A percentile compares a stretch with the other conserved stretches of the same genome.
Evolutionary conservation across 1,140 invertebrate species (phyloP).

Genomic region (Campoletis sonorensis): DNA sequence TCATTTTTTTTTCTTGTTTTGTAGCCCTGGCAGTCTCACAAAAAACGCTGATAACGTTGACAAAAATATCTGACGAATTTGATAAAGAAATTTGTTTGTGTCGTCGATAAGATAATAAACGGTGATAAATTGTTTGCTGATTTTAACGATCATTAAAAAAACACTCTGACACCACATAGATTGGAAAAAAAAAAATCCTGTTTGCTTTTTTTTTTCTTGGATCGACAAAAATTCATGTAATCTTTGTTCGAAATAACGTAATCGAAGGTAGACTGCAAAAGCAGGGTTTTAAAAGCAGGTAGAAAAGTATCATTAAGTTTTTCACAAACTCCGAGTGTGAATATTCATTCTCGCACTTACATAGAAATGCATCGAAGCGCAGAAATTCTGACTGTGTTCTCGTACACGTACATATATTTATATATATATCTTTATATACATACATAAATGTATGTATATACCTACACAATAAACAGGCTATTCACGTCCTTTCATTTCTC

Average conservation of each 20-base stretch:
- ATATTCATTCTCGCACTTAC: constrained; percentile 32
- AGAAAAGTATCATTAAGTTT: too few species aligned
- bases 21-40: neutral
- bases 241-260: neutral
- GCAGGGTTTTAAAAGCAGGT: neutral
- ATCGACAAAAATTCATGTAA: too few species aligned
- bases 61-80: neutral
- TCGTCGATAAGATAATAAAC: neutral
- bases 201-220: too few species aligned
- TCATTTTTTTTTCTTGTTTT: neutral
- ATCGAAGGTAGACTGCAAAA: neutral
- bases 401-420: neutral
- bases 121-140: neutral
- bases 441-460: constrained; percentile 34
- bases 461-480: constrained; percentile 37
- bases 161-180: too few species aligned
- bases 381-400: constrained; percentile 26
- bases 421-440: constrained; percentile 37
- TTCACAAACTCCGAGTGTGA: neutral
- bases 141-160: too few species aligned
- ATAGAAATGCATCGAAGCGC: constrained; percentile 37
- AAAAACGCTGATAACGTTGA: neutral
- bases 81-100: constrained; percentile 11
- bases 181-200: too few species aligned
- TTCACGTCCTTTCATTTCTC: constrained; percentile 43